These are phyloP conservation scores for Bergia sp. DNA, from an alignment of 92 coral and sea anemone genomes.

Conservation along the genomic window DNA sequence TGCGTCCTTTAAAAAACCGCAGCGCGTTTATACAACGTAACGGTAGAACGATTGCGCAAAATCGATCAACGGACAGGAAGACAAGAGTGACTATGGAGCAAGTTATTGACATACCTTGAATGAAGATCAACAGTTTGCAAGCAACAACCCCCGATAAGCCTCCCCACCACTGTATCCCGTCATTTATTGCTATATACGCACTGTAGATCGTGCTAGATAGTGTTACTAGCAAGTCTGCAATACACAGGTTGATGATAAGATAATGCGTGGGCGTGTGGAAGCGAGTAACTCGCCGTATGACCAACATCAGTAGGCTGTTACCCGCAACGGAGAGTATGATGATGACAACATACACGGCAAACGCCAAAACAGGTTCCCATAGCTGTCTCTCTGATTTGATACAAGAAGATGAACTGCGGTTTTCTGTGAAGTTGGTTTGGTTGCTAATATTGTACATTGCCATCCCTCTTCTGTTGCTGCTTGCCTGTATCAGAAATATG, in stretches of 20 bases:
- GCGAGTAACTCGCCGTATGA: not conserved
- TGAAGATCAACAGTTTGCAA: constrained; percentile 38
- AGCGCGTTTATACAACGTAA: constrained; percentile 51
- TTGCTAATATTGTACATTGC: not conserved
- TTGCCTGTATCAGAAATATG: not conserved
- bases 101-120: constrained; percentile 51
- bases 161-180: constrained; percentile 30
- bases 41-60: constrained; percentile 58
- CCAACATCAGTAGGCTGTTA: constrained; percentile 2
- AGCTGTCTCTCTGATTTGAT: not conserved
- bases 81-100: constrained; percentile 64
- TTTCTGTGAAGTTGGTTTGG: not conserved
- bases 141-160: constrained; percentile 36
- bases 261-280: constrained; percentile 45
- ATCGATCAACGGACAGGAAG: constrained; percentile 68
- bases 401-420: not conserved
- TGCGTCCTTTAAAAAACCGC: constrained; percentile 52
- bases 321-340: not conserved
- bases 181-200: not conserved
- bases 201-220: not conserved
- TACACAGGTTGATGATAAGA: constrained; percentile 50
- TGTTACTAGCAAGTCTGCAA: constrained; percentile 42
- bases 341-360: not conserved
- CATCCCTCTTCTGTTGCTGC: not conserved
- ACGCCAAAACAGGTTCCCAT: not conserved